Evolutionary conservation across 2,113 vertebrate genomes (phyloP), one percentile per base, ranked within the genome.

Genomic region (Corythornis cristatus): DNA sequence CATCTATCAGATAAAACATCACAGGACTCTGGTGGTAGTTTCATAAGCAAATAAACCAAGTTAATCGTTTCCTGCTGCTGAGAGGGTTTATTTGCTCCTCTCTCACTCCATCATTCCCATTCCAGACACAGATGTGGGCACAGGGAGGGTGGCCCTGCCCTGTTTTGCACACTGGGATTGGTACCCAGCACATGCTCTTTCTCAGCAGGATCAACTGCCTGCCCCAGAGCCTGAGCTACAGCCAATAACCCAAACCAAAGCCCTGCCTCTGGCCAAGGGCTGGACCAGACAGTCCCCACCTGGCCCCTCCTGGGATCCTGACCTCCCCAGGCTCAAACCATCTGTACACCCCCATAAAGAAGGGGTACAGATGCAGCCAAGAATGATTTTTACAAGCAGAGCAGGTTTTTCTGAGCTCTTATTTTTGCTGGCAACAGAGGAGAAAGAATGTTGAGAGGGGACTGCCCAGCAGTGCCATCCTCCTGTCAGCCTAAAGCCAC

Each of bases 161-260:
- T 0, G 0, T 58, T 77, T 11, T 65, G n/a, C 53, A 37, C 45
- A 10, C 29, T 2, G 12, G 11, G 16, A 28, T 9, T 2, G 0
- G n/a, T 5, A 51, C 16, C 17, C 20, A 43, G n/a, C 45, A 57
- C 54, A 12, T 6, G 3, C 11, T 12, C 11, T 35, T 61, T 16
- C 31, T 40, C 68, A 68, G 68, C 56, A n/a, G 56, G 25, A 54
- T 35, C 51, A 29, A 23, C 40, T 22, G 23, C 1, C 58, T 51
- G 48, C 35, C 50, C 22, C 29, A 43, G 73, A 53, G n/a, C 26
- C 45, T 16, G 40, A 45, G 51, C 16, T 40, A 17, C 15, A 58
- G 58, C 31, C 1, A 10, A 35, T 6, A 22, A 28, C 61, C 22
- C 40, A n/a, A 61, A 19, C 15, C n/a, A 45, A 31, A 14, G 37